Percentiles rank a stretch among this genome's conserved stretches.
Conservation (phyloP, 2,888 invertebrate species). For the Andrena haemorrhoa region DNA sequence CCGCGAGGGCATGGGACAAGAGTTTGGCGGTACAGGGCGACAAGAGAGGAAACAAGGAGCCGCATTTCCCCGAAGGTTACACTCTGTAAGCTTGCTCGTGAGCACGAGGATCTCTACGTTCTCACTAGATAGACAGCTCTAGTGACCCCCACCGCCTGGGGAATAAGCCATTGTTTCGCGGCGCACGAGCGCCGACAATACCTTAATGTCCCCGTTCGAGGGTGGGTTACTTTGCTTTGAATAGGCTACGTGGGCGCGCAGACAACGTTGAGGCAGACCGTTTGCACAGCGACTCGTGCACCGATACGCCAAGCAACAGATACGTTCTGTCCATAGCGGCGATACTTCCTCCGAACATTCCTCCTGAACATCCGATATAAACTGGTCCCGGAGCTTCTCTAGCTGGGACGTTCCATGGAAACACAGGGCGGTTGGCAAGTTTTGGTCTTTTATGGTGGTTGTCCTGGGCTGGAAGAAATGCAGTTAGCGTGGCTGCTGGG, state of each 20-base stretch:
- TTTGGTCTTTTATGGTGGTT: background rate
- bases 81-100: constrained; percentile 31
- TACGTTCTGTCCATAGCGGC: background rate
- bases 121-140: constrained; percentile 55
- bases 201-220: constrained; percentile 71
- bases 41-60: constrained; percentile 38
- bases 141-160: constrained; percentile 67
- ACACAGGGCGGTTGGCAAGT: background rate
- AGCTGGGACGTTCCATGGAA: background rate
- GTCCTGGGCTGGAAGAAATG: too few relatives aligned
- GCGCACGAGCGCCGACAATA: constrained; percentile 73
- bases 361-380: background rate
- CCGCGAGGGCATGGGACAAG: background rate
- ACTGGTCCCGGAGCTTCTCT: background rate
- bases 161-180: constrained; percentile 74
- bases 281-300: constrained; percentile 9
- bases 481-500: too few relatives aligned
- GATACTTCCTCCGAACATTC: background rate
- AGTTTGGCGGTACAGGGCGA: background rate
- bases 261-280: constrained; percentile 8
- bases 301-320: constrained; percentile 13
- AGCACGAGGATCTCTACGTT: constrained; percentile 24
- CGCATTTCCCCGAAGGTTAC: constrained; percentile 52
- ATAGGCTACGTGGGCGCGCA: constrained; percentile 45
- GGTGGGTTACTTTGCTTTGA: constrained; percentile 57